Evolutionary conservation across 2,797 vertebrate genomes (phyloP), one percentile per base, ranked within the genome.

Genomic region (Schizopygopsis malacanthus): DNA sequence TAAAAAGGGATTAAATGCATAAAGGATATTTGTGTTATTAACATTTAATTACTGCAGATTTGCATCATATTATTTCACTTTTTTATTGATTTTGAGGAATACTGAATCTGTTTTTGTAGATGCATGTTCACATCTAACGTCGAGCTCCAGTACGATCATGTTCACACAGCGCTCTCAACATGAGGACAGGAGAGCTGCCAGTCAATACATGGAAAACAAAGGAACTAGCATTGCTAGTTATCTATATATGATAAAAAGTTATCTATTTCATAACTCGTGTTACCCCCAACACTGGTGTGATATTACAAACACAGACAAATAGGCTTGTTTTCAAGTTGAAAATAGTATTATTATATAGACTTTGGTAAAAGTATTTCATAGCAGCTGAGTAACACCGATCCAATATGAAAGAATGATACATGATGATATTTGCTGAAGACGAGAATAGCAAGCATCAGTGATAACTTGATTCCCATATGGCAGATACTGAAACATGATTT

Each of bases 311-410:
- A 47, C 47, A 47, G 47, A n/a, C 54, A 59, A 59, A 56, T 10
- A 59, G 54, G 91, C n/a, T 91, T 91, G 91, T 89, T 90, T 89
- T 91, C 88, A 90, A 88, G 88, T 92, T 91, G 87, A 91, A 88
- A 92, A 90, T 7, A 73, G 25, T 73, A 16, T 39, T 54, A 54
- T 20, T 54, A 54, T 18, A 54, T 1, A 41, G n/a, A n/a, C n/a
- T 33, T 33, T 28, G 28, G 11, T 61, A 12, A 59, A 61, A 63
- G 11, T 25, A 45, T 33, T 11, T 75, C 45, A 33, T 20, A 33
- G 18, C 18, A 22, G 33, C 73, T 37, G 2, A 54, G 18, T 2
- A 77, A 22, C 47, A 77, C 47, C 5, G 33, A 39, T 54, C 73
- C 22, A 33, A 33, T 61, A 45, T 39, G 47, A 78, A 89, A 89